phyloP scores from a whole-genome alignment of 2,888 invertebrate species.

The Caenorhabditis wallacei region DNA sequence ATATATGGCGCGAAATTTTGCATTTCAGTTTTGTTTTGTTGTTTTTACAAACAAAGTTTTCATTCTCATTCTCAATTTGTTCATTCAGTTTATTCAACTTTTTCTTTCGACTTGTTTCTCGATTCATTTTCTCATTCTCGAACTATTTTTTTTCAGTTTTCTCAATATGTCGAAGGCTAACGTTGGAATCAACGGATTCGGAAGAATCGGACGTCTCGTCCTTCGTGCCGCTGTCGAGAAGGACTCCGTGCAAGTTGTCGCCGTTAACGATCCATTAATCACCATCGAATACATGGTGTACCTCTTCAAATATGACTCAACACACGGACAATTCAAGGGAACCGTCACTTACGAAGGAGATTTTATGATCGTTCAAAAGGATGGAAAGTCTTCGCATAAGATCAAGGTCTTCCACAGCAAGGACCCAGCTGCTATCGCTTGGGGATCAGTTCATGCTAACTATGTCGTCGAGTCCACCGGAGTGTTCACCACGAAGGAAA shows the following conservation, averaged over 20 bases:
- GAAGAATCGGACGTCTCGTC: slow-evolving; percentile 94
- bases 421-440: slow-evolving; percentile 89
- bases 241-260: slow-evolving; percentile 87
- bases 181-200: slow-evolving; percentile 95
- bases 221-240: slow-evolving; percentile 91
- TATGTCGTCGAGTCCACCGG: slow-evolving; percentile 98
- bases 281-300: slow-evolving; percentile 94
- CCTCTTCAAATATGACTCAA: slow-evolving; percentile 90
- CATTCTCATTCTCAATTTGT: no score
- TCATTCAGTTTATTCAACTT: no score
- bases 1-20: no score
- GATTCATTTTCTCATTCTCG: no score
- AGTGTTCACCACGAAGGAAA: slow-evolving; percentile 95
- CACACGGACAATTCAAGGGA: slow-evolving; percentile 96
- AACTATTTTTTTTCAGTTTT: no score
- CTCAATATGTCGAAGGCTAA: slow-evolving; percentile 85
- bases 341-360: slow-evolving; percentile 90
- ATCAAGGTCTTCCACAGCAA: slow-evolving; percentile 86
- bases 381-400: slow-evolving; percentile 86
- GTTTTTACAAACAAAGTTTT: no score
- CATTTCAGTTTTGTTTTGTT: no score
- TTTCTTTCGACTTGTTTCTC: no score
- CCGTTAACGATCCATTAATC: slow-evolving; percentile 98
- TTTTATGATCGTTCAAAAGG: slow-evolving; percentile 88
- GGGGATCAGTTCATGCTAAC: slow-evolving; percentile 87